These are phyloP conservation scores for Spisula solida DNA, from an alignment of 2,888 invertebrate genomes.

Conservation along the genomic window DNA sequence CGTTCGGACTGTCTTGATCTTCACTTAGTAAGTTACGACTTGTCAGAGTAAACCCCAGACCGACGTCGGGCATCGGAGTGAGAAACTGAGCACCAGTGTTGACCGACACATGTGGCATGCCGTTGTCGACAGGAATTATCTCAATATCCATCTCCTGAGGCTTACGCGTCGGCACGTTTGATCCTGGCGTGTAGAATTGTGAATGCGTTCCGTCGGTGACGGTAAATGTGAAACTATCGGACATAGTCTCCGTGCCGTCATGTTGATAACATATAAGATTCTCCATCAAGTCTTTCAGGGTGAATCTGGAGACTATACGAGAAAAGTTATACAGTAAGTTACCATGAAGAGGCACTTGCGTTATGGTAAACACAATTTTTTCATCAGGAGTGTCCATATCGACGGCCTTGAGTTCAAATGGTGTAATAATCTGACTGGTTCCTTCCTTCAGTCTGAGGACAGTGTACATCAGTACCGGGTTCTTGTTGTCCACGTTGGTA, in stretches of 20 bases:
- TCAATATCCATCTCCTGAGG: conserved; percentile 85
- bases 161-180: conserved; percentile 77
- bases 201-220: conserved; percentile 86
- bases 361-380: conserved; percentile 83
- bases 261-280: conserved; percentile 87
- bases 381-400: conserved; percentile 85
- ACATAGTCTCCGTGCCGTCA: conserved; percentile 86
- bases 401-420: conserved; percentile 86
- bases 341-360: conserved; percentile 85
- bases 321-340: conserved; percentile 83
- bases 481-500: conserved; percentile 87
- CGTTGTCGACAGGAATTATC: conserved; percentile 86
- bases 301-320: conserved; percentile 82
- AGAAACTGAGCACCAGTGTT: conserved; percentile 84
- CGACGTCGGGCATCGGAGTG: conserved; percentile 74
- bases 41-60: conserved; percentile 82
- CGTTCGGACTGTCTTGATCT: conserved; percentile 84
- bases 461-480: conserved; percentile 85
- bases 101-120: conserved; percentile 83
- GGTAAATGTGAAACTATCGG: conserved; percentile 85
- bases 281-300: conserved; percentile 84
- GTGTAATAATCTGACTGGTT: conserved; percentile 85
- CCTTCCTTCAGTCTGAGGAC: conserved; percentile 85
- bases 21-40: conserved; percentile 81
- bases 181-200: conserved; percentile 86